Conservation (phyloP, 2,888 invertebrate genomes). For the Xanthia icteritia region DNA sequence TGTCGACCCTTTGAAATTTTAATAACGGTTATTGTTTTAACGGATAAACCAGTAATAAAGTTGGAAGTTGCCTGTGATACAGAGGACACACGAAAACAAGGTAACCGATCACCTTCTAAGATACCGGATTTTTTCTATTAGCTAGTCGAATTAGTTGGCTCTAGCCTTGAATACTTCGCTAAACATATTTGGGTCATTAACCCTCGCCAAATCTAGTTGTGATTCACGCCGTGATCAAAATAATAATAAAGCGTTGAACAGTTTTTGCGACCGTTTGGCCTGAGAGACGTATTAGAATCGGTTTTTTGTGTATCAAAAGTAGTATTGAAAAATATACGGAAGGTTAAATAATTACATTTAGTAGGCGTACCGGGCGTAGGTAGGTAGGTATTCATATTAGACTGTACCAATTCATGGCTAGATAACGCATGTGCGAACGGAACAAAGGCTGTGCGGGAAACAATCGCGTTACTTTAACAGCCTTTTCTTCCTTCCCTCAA, state of each 20-base stretch:
- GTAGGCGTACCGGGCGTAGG: conserved; percentile 78
- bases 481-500: conserved; percentile 71
- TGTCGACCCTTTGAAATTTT: conserved; percentile 65
- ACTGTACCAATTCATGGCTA: conserved; percentile 67
- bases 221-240: conserved; percentile 89
- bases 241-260: conserved; percentile 88
- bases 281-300: conserved; percentile 79
- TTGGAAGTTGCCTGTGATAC: conserved; percentile 70
- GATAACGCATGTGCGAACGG: conserved; percentile 70
- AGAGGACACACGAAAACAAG: conserved; percentile 75
- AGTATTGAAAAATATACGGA: conserved; percentile 81
- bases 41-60: conserved; percentile 78
- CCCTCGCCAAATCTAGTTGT: conserved; percentile 89
- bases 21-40: conserved; percentile 82
- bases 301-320: conserved; percentile 77
- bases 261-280: conserved; percentile 87
- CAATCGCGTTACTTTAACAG: conserved; percentile 71
- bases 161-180: conserved; percentile 89
- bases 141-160: conserved; percentile 83
- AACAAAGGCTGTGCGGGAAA: conserved; percentile 68
- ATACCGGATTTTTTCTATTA: conserved; percentile 85
- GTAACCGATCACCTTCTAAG: conserved; percentile 76
- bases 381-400: conserved; percentile 66
- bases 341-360: conserved; percentile 80
- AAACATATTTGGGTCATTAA: conserved; percentile 90